Percentiles rank a stretch among this genome's conserved stretches.
Evolutionary conservation across 2,888 invertebrate genomes (phyloP).

Genomic region (Chrysodeixis includens): DNA sequence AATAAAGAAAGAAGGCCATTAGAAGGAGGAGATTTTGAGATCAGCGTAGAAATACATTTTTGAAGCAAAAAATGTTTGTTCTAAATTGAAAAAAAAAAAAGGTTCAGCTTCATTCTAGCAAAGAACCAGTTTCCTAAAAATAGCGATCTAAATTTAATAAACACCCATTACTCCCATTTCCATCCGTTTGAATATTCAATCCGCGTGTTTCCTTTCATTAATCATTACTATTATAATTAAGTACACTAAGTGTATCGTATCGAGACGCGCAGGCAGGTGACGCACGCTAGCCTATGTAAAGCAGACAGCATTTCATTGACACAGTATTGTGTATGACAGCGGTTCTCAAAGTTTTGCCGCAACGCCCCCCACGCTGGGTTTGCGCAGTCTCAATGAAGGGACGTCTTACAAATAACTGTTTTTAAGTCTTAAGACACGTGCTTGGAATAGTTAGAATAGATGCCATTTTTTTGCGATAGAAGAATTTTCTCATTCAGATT

Average conservation of each 20-base stretch:
- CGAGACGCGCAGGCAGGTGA: conserved; percentile 13
- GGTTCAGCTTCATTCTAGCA: too few species aligned
- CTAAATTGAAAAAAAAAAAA: too few species aligned
- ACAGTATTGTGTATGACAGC: conserved; percentile 32
- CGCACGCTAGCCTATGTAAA: conserved; percentile 45
- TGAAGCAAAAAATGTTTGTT: too few species aligned
- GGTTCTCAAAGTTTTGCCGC: conserved; percentile 29
- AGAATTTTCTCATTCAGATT: too few species aligned
- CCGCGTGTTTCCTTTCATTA: conserved; percentile 9
- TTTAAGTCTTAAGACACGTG: neutral
- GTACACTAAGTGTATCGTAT: conserved; percentile 28
- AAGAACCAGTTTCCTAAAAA: too few species aligned
- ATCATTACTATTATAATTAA: conserved; percentile 46
- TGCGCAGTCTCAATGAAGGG: conserved; percentile 8
- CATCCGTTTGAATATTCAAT: neutral
- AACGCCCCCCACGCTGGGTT: conserved; percentile 37
- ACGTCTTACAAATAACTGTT: neutral
- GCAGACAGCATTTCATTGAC: conserved; percentile 48
- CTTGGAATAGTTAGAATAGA: neutral
- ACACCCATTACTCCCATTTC: neutral
- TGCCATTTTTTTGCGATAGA: too few species aligned
- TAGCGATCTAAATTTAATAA: too few species aligned
- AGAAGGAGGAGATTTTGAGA: too few species aligned
- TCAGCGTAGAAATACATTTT: too few species aligned
- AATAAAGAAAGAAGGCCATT: too few species aligned